Base-by-base conservation (phyloP, 92 coral and sea anemone genomes). In the Epizoanthus scotinus region DNA sequence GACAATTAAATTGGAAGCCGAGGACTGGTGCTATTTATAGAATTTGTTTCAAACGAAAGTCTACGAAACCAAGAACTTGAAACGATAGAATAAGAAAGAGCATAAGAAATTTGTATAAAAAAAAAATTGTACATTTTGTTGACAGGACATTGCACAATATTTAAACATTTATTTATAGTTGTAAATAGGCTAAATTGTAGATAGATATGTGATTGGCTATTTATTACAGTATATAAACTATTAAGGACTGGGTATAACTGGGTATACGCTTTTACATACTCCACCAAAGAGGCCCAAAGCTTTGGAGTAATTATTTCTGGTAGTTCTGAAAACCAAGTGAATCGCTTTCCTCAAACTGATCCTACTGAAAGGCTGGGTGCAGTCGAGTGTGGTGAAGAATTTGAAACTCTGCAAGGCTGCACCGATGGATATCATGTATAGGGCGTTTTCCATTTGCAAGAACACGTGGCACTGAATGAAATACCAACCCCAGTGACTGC, bases 121-220 rank as follows among this genome's bases (percentile, higher is more conserved):
- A 13, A 38, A 20, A 20, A 2, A 49, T 75, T 75, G 56, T 75
- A 74, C 80, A 57, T 42, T 58, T 64, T 75, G 61, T 59, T 20
- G 21, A 38, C 28, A 59, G 19, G 19, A 34, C 8, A 31, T 53
- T 58, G 24, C 53, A 22, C 29, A 75, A 21, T 58, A 59, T 75
- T 75, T 75, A 21, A n/a, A 31, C 49, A 59, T 75, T 70, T 75
- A 75, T 75, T 75, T 75, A 75, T 75, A 59, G 29, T 75, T 75
- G 81, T 75, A 75, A 75, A 75, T 75, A 75, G 19, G 58, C 64
- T 75, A 58, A 75, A 12, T 59, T 75, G 81, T 75, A 75, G 81
- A 57, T 75, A 75, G 81, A 34, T 13, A 36, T 36, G 60, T 3
- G 22, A 40, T 75, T 20, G 68, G 67, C 26, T 56, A 74, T 57